These are phyloP conservation scores for Catostomus latipinnis DNA, from an alignment of 2,797 vertebrate species.

Conservation along the genomic window DNA sequence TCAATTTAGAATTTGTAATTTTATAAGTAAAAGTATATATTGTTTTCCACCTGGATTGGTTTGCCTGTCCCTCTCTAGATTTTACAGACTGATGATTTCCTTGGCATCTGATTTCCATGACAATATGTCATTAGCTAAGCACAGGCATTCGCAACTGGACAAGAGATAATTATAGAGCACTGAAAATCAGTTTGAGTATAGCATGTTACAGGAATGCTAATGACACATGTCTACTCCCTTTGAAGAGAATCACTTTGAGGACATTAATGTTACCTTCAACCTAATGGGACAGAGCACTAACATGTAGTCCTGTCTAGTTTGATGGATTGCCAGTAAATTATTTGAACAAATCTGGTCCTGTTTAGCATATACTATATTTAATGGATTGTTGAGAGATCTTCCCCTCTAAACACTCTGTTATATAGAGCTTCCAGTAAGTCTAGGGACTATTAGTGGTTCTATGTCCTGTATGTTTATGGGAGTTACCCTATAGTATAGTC, in stretches of 20 bases:
- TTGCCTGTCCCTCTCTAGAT: neutral
- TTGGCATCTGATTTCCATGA: neutral
- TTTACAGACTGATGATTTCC: neutral
- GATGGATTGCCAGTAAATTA: too few species aligned
- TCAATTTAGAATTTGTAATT: neutral
- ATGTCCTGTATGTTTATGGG: too few species aligned
- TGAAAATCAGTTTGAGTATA: neutral
- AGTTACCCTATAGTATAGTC: too few species aligned
- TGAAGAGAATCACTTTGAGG: neutral
- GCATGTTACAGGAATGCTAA: slow-evolving; percentile 13
- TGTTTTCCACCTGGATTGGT: neutral
- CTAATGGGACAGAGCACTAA: too few species aligned
- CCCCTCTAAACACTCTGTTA: too few species aligned
- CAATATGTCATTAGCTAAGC: slow-evolving; percentile 17
- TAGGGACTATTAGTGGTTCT: too few species aligned
- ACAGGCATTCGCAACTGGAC: slow-evolving; percentile 9
- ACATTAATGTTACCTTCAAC: neutral
- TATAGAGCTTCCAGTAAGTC: too few species aligned
- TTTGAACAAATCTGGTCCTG: too few species aligned
- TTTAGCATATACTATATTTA: too few species aligned
- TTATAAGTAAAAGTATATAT: neutral
- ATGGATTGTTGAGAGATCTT: too few species aligned
- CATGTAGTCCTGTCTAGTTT: too few species aligned
- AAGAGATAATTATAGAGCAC: slow-evolving; percentile 31
- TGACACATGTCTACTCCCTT: neutral